Conservation (phyloP, 2,888 invertebrate genomes). For the Leucania comma region DNA sequence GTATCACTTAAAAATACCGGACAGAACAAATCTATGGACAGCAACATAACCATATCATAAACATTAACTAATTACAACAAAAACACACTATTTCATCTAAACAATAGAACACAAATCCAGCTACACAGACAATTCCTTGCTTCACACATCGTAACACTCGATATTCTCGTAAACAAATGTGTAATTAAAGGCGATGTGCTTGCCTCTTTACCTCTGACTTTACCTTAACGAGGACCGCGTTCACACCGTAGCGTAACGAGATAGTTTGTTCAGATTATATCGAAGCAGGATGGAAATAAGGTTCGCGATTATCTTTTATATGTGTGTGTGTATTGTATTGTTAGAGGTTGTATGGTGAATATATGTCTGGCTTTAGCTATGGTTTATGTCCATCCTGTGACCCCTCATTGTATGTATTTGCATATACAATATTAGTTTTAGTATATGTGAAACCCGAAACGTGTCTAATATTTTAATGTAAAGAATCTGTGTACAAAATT, state of each 20-base stretch:
- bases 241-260: constrained; percentile 57
- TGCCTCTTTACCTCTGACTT: constrained; percentile 52
- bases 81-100: not conserved
- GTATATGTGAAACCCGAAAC: no score
- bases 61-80: not conserved
- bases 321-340: constrained; percentile 17
- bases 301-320: constrained; percentile 35
- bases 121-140: constrained; percentile 24
- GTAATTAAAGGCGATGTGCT: constrained; percentile 55
- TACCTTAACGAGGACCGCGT: constrained; percentile 52
- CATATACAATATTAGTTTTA: no score
- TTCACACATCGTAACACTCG: constrained; percentile 45
- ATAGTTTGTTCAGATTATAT: constrained; percentile 47
- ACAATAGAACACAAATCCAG: constrained; percentile 33
- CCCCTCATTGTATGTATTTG: not conserved
- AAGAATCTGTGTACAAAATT: no score
- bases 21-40: not conserved
- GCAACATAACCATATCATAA: not conserved
- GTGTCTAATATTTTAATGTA: no score
- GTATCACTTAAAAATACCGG: not conserved
- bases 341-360: not conserved
- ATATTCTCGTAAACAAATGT: constrained; percentile 54
- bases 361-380: not conserved
- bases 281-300: constrained; percentile 37
- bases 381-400: not conserved